Evolutionary conservation across 2,113 vertebrate genomes (phyloP).

Genomic region (Acrocephalus arundinaceus): DNA sequence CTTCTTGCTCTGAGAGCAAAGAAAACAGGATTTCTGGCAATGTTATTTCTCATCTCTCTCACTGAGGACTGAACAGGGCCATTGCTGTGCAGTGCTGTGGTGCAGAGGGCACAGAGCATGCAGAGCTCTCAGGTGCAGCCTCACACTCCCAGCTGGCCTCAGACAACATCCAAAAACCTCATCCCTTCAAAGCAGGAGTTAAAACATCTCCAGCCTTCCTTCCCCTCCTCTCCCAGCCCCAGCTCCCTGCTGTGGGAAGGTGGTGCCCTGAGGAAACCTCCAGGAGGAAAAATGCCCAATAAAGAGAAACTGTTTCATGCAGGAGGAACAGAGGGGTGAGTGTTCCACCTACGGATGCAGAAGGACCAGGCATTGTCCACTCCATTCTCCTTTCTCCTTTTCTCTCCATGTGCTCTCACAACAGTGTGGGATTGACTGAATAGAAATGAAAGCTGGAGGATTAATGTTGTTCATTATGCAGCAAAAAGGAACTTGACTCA

Average conservation of each 20-base stretch:
- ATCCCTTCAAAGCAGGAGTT: not conserved
- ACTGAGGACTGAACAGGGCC: not conserved
- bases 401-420: not conserved
- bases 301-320: not conserved
- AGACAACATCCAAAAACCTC: not conserved
- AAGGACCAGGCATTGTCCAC: fast-evolving
- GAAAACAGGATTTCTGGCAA: not conserved
- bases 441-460: not conserved
- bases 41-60: not conserved
- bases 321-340: not conserved
- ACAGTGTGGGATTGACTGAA: not conserved
- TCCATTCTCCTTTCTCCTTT: not conserved
- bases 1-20: not conserved
- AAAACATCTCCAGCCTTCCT: not conserved
- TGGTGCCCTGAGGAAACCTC: not conserved
- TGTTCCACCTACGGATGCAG: not conserved
- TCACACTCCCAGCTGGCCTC: not conserved
- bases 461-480: not conserved
- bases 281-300: not conserved
- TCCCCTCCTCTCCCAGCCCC: not conserved
- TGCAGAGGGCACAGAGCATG: not conserved
- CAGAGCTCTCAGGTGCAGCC: not conserved
- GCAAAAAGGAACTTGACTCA: not conserved
- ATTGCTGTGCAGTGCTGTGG: not conserved
- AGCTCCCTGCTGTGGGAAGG: not conserved